Conservation (phyloP, 2,888 invertebrate genomes). For the Eupithecia subfuscata region DNA sequence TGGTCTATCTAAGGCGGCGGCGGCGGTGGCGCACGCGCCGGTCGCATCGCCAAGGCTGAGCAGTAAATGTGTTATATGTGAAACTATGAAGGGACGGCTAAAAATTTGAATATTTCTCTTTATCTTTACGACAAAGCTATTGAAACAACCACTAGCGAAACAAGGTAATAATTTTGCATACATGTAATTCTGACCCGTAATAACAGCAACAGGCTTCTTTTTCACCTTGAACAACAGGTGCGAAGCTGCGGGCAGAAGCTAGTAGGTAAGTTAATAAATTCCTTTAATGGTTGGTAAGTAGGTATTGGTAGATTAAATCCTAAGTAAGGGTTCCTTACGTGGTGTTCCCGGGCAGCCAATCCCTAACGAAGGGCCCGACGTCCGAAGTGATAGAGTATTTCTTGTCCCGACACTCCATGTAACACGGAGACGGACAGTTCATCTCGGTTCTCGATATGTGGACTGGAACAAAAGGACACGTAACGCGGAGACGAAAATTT, state of each 20-base stretch:
- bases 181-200: too few relatives aligned
- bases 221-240: too few relatives aligned
- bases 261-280: background rate
- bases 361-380: conserved; percentile 56
- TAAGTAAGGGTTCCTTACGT: conserved; percentile 54
- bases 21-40: too few relatives aligned
- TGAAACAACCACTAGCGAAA: too few relatives aligned
- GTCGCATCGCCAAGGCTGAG: too few relatives aligned
- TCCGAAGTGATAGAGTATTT: conserved; percentile 61
- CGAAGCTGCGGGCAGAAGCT: background rate
- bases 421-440: conserved; percentile 63
- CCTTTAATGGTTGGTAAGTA: background rate
- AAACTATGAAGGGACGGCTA: too few relatives aligned
- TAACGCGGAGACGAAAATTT: conserved; percentile 63
- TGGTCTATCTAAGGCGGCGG: too few relatives aligned
- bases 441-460: conserved; percentile 49
- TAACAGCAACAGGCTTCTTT: too few relatives aligned
- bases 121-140: too few relatives aligned
- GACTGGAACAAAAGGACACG: conserved; percentile 46
- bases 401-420: conserved; percentile 72
- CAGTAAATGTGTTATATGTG: too few relatives aligned
- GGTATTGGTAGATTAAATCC: background rate
- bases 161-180: too few relatives aligned
- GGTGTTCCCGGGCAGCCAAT: conserved; percentile 50
- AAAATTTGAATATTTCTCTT: too few relatives aligned